Evolutionary conservation across 2,888 invertebrate species (phyloP).

Genomic region (Perithous albicinctus): DNA sequence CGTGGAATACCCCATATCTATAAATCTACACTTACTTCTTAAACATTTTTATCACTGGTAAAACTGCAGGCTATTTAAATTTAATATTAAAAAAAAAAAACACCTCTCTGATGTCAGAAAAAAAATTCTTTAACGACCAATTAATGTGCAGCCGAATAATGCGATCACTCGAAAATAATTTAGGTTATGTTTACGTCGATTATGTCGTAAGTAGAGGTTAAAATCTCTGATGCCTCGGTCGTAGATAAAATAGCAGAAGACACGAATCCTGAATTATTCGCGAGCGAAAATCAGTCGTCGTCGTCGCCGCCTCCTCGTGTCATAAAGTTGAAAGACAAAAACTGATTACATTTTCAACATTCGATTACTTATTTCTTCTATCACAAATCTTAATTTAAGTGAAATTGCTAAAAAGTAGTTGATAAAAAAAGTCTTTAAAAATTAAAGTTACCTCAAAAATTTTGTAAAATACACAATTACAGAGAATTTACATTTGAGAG

Average conservation of each 20-base stretch:
- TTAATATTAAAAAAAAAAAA: too few relatives aligned
- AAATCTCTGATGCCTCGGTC: conserved; percentile 17
- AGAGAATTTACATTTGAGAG: not conserved
- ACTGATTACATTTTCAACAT: not conserved
- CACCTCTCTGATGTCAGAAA: not conserved
- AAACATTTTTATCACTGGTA: conserved; percentile 52
- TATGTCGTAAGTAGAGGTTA: conserved; percentile 39
- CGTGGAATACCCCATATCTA: not conserved
- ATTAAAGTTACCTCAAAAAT: not conserved
- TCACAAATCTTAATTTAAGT: not conserved
- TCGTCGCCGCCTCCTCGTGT: too few relatives aligned
- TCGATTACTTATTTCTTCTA: not conserved
- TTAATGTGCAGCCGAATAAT: conserved; percentile 6
- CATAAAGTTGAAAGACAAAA: not conserved
- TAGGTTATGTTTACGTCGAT: conserved; percentile 65
- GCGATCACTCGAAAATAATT: conserved; percentile 47
- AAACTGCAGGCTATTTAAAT: conserved; percentile 1
- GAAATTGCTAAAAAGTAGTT: not conserved
- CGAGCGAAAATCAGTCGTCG: conserved; percentile 1
- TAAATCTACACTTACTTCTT: conserved; percentile 57
- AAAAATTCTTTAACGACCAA: conserved; percentile 5
- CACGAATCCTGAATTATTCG: conserved; percentile 1
- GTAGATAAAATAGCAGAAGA: conserved; percentile 17
- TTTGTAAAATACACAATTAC: not conserved
- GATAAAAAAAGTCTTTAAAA: not conserved